phyloP scores from a whole-genome alignment of 2,888 invertebrate genomes.

The Sicus ferrugineus region DNA sequence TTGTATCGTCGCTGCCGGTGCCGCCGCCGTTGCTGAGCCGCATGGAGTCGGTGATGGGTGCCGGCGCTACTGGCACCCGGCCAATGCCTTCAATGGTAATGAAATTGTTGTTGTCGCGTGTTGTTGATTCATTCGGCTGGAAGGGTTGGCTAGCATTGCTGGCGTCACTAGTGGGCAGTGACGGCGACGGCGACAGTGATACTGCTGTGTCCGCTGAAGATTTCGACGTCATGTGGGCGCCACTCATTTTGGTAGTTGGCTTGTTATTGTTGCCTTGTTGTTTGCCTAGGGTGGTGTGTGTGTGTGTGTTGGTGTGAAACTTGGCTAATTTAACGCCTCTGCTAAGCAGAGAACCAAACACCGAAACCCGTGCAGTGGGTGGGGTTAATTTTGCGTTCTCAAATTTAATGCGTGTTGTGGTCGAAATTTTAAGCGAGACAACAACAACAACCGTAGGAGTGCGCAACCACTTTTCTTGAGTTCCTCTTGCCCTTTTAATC shows the following conservation, averaged over 20 bases:
- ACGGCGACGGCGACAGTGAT: neutral
- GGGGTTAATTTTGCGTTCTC: no score
- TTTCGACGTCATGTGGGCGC: conserved; percentile 3
- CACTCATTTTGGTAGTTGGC: conserved; percentile 1
- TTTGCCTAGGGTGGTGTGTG: neutral
- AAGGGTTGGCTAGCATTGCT: conserved; percentile 12
- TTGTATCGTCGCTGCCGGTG: conserved; percentile 24
- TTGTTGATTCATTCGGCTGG: conserved; percentile 24
- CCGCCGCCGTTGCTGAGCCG: conserved; percentile 5
- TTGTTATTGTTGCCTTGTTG: neutral
- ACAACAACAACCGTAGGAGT: no score
- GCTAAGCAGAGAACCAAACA: neutral
- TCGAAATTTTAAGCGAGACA: no score
- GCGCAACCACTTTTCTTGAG: neutral
- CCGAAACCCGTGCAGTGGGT: no score
- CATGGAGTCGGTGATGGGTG: conserved; percentile 7
- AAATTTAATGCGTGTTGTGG: no score
- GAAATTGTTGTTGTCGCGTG: conserved; percentile 11
- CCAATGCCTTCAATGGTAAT: conserved; percentile 9
- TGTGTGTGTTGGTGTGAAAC: neutral
- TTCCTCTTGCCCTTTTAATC: neutral
- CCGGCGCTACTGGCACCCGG: conserved; percentile 11
- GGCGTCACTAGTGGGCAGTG: neutral
- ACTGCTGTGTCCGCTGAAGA: neutral
- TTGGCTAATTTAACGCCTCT: neutral